Base-by-base conservation (phyloP, 2,888 invertebrate genomes). In the Saturnia pavonia region DNA sequence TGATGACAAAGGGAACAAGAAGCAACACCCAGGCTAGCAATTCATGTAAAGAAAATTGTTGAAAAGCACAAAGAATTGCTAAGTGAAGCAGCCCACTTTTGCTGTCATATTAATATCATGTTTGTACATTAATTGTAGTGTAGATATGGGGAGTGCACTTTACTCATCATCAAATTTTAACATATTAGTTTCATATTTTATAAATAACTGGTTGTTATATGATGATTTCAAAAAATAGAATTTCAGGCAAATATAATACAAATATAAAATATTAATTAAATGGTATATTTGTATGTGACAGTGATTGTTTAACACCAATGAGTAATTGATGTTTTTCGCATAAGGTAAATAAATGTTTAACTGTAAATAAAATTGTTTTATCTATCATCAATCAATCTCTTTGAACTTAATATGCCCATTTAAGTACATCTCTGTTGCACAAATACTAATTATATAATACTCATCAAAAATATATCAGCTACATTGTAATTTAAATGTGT, bases 291-390 rank as follows among this genome's bases (percentile, higher is more conserved):
- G 1, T 65, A 11, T 19, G 82, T 85, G 82, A 74, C 76, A 76
- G 80, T 81, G 82, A 83, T 80, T 79, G 77, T 77, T 80, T 78
- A 78, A 80, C 76, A 84, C 77, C 76, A 79, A 78, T 80, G 76
- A 78, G 72, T 80, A 75, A 74, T 74, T 77, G 78, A 75, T 75
- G 73, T 82, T 85, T 77, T 83, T 83, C 81, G 80, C 80, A 72
- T 83, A 83, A 83, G 80, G 76, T 72, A 72, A 79, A 78, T 76
- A 70, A 63, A 65, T 65, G 34, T 40, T n/a, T n/a, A 54, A 9
- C 9, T 54, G 54, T 68, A 40, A 65, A 69, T 48, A 40, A n/a
- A 65, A n/a, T 19, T 45, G 22, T 14, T 65, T 25, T n/a, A 16
- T 66, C 65, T 7, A 8, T 54, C n/a, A 22, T 22, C n/a, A n/a